These are phyloP conservation scores for Physeter macrocephalus DNA, from an alignment of 2,113 vertebrate species.

Conservation along the genomic window DNA sequence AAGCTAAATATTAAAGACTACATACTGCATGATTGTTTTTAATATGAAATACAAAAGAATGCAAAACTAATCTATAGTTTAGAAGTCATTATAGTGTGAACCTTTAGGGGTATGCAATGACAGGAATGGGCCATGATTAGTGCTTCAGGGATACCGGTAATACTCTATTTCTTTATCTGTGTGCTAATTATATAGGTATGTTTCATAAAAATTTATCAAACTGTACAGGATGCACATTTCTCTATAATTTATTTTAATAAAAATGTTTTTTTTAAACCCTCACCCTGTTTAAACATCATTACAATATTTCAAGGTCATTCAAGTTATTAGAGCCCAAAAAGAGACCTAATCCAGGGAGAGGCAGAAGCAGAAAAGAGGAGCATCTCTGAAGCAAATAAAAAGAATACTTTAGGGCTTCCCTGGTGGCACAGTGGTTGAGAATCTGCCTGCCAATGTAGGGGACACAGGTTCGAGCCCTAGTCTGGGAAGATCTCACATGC, in stretches of 20 bases:
- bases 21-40: background rate
- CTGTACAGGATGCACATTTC: background rate
- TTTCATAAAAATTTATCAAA: background rate
- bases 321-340: background rate
- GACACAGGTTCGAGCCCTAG: too few relatives aligned
- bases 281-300: background rate
- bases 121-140: fast-evolving
- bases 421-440: too few relatives aligned
- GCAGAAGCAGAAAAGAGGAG: background rate
- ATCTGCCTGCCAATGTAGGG: too few relatives aligned
- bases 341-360: background rate
- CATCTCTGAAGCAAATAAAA: background rate
- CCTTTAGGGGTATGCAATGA: background rate
- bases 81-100: background rate
- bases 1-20: background rate
- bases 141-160: background rate
- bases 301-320: background rate
- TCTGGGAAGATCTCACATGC: too few relatives aligned
- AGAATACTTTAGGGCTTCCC: background rate
- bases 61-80: background rate
- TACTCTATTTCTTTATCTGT: background rate
- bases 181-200: background rate
- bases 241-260: background rate
- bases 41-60: background rate
- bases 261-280: background rate